Evolutionary conservation across 2,888 invertebrate genomes (phyloP), one percentile per base, ranked within the genome.

Genomic region (Folsomia candida): DNA sequence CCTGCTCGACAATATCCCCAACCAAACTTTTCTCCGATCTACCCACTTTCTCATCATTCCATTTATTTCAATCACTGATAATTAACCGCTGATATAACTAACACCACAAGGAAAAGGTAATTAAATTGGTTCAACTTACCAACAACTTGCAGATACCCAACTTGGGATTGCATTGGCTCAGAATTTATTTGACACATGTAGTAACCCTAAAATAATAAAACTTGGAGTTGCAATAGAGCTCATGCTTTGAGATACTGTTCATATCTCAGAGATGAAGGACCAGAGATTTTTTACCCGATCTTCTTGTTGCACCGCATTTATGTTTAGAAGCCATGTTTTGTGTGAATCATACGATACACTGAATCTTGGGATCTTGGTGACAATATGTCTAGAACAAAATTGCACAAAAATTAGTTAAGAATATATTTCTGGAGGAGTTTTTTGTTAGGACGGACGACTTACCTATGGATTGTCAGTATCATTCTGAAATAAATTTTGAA

Each of bases 131-230:
- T 37, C 37, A 37, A 37, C 37, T 88, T 83, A 94, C 95, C 94
- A 51, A 94, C 93, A 74, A 95, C 94, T 85, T 94, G 93, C 57
- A 95, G 87, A 83, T 92, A 94, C 71, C 95, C 95, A 51, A 94
- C 93, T 87, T 94, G 94, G 82, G 92, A 94, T 82, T 94, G 94
- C 94, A 94, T 94, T 0, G 95, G 95, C 83, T 92, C 91, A 62
- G 94, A 94, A 84, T 95, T 95, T 80, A 89, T 88, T 85, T 93
- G 92, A 84, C 92, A 93, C 91, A 92, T 92, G 85, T 92, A 92
- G 85, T 81, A 81, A 2, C 72, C 37, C 47, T 47, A 47, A 47
- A 47, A 47, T 6, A 24, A 27, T 62, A 28, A n/a, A n/a, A n/a
- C n/a, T n/a, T n/a, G 51, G 63, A 54, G 51, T 69, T 51, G 18